Base-by-base conservation (phyloP, 2,888 invertebrate genomes). In the Xestia xanthographa region DNA sequence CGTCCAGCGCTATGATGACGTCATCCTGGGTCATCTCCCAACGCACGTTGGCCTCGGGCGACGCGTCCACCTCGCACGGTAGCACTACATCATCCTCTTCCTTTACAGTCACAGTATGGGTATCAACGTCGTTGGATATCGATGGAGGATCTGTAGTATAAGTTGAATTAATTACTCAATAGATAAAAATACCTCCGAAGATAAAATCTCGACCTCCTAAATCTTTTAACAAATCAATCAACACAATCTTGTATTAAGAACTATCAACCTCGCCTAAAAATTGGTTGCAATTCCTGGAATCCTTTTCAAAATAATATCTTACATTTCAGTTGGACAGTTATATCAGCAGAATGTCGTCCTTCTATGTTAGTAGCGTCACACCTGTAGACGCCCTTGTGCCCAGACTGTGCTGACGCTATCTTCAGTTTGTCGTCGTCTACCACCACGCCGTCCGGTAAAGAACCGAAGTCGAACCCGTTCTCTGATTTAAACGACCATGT, bases 21-120 rank as follows among this genome's bases (percentile, higher is more conserved):
- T 93, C 93, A 81, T 89, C 92, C 53, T 93, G 93, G 0, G 85
- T 84, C 84, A 93, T 87, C 63, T 94, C 93, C 96, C 96, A 96
- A 5, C 83, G 88, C 0, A 96, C 95, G 0, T 56, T 81, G 0
- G 95, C 93, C 56, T 83, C 77, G 0, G 96, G 95, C 2, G 90
- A 83, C 0, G 94, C 94, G 17, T 93, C 92, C 1, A 95, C 95
- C 1, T 92, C 88, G 83, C 96, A 96, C 0, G 82, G 71, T 1
- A 96, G 72, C 29, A 86, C 84, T 0, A 95, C 93, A 1, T 77
- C 50, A 0, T 92, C 91, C 0, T 90, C 92, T 82, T 92, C 91
- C n/a, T 81, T 91, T 0, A 94, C 93, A 0, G 74, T 80, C 43
- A 91, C 26, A 0, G 82, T 86, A 12, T 84, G 87, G 9, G 84